Evolutionary conservation across 2,113 vertebrate species (phyloP).

Genomic region (Chauna torquata): DNA sequence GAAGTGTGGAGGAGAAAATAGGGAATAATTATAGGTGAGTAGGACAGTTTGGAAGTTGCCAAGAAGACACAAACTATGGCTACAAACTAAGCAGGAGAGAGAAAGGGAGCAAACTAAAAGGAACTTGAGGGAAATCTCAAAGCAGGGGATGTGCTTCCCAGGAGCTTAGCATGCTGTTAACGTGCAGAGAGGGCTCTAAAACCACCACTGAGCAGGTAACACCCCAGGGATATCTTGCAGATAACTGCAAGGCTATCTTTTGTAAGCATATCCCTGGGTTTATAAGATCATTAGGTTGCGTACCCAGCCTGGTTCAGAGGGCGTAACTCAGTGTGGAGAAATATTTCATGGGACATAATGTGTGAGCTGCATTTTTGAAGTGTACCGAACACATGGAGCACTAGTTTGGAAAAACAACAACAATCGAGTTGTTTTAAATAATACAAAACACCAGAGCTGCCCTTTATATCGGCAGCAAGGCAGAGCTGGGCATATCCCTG

Average conservation of each 20-base stretch:
- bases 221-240: neutral
- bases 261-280: neutral
- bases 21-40: neutral
- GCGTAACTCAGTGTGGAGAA: neutral
- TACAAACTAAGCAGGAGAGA: neutral
- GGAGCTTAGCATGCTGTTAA: neutral
- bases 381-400: neutral
- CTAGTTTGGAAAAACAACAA: neutral
- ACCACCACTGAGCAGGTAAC: neutral
- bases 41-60: neutral
- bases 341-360: neutral
- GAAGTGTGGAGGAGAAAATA: neutral
- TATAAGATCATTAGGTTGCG: neutral
- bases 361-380: neutral
- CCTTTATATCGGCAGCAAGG: neutral
- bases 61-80: neutral
- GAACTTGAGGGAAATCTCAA: neutral
- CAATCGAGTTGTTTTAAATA: neutral
- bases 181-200: neutral
- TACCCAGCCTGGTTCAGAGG: fast-evolving
- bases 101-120: neutral
- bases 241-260: neutral
- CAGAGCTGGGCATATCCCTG: neutral
- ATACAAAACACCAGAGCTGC: neutral
- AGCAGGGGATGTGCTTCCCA: neutral